phyloP scores from a whole-genome alignment of 2,888 invertebrate species.

The Spatulosminthurus flaviceps region DNA sequence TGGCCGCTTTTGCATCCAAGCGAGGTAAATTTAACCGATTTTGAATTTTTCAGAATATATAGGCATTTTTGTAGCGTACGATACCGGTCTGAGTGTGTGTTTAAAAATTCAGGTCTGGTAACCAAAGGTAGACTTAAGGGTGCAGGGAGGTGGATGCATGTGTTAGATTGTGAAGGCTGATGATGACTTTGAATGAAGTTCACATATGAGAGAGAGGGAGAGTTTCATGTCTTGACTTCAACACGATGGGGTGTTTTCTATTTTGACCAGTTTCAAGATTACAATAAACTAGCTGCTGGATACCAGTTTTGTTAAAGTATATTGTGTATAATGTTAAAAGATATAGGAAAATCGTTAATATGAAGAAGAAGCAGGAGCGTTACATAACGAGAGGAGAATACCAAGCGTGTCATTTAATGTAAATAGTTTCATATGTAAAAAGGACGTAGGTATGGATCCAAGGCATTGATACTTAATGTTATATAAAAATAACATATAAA shows the following conservation, averaged over 20 bases:
- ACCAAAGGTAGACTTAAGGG: too few relatives aligned
- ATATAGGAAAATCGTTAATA: too few relatives aligned
- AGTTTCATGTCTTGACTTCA: conserved; percentile 3
- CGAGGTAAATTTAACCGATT: too few relatives aligned
- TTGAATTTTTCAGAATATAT: too few relatives aligned
- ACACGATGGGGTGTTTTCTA: conserved; percentile 48
- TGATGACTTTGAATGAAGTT: conserved; percentile 33
- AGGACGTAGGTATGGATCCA: too few relatives aligned
- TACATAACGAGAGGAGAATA: not conserved
- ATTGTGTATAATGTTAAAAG: not conserved
- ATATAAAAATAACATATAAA: not conserved
- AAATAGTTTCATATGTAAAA: too few relatives aligned
- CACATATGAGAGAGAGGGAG: not conserved
- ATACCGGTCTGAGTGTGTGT: too few relatives aligned
- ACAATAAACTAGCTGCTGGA: conserved; percentile 46
- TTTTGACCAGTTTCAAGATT: conserved; percentile 46
- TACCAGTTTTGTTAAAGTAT: conserved; percentile 13
- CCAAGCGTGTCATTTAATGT: not conserved
- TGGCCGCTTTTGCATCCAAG: too few relatives aligned
- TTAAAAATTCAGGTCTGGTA: too few relatives aligned
- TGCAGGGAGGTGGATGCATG: not conserved
- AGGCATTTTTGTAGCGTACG: too few relatives aligned
- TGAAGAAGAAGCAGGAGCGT: too few relatives aligned
- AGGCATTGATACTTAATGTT: too few relatives aligned
- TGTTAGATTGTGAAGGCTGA: not conserved